Base-by-base conservation (phyloP, 1,140 invertebrate species). In the Nasonia longicornis region DNA sequence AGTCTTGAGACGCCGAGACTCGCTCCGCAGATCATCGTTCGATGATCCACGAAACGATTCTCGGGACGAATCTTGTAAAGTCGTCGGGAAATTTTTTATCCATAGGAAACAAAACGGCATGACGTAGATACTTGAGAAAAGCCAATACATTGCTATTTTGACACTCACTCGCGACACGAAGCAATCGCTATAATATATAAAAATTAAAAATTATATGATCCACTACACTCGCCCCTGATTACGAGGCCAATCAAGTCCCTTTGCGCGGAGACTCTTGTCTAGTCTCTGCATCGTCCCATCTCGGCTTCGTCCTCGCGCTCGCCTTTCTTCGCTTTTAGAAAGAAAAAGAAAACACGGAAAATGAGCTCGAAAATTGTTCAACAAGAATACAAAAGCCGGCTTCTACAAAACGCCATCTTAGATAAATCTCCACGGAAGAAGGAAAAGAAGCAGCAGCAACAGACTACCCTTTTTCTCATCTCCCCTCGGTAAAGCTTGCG, bases 81-180 rank as follows among this genome's bases (percentile, higher is more conserved):
- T 67, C 20, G 63, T 38, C 12, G 20, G 35, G 70, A 69, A 69
- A 80, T 75, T 80, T 80, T 66, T 52, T 48, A 66, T 22, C 16
- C n/a, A 70, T 67, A 31, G 29, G n/a, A 69, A 77, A 52, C 35
- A 72, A n/a, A 72, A 72, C 11, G 22, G 1, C n/a, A 29, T 42
- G 38, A 42, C 38, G 70, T 26, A 8, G 1, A 20, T 52, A 35
- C 77, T 70, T 35, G 26, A 78, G 67, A 58, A 31, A 78, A 79
- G 78, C 79, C 72, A 80, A 76, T 75, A 73, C 35, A 80, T 67
- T 7, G 79, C 72, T 75, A 70, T 80, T 80, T 76, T 80, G 29
- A 69, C 79, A 80, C 72, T 48, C 45, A 2, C 48, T 11, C 52
- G 48, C 52, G 31, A 29, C 48, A 58, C 31, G 45, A 76, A 81